Evolutionary conservation across 2,797 vertebrate species (phyloP), one percentile per base, ranked within the genome.

Genomic region (Bradypodion ventrale): DNA sequence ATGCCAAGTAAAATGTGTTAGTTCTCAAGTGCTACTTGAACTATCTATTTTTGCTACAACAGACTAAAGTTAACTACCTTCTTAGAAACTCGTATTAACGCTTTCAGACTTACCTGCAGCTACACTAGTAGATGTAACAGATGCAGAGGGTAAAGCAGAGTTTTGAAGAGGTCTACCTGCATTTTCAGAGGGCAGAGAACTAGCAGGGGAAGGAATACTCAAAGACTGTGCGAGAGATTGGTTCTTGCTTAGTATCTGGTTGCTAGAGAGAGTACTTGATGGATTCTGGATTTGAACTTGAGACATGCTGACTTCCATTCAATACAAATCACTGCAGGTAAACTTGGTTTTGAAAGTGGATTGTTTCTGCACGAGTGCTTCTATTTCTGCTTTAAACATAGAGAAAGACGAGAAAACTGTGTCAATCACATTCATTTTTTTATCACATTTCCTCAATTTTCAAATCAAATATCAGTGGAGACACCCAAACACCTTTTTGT

Each of bases 161-260:
- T 95, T 98, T 94, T 98, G 97, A 91, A 98, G 95, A 49, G 98
- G 98, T 96, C 98, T 97, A 94, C 98, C 97, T 95, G 98, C 98
- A 90, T 97, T 98, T 96, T 99, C 98, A 79, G 98, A 99, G 88
- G 97, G 97, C 88, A 98, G 95, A 81, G 97, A 96, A 94, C 97
- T 97, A 75, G 97, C 90, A 83, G 97, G 95, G 93, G 97, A 97
- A 86, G 98, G 98, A 94, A 99, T 98, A 95, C 98, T 98, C 96
- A 97, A 95, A 80, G 97, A 96, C 94, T 98, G 97, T 73, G 97
- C 96, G 85, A 97, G 97, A 87, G 97, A 91, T 88, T 95, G 93
- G 89, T 87, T 95, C 93, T 97, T 96, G 89, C 90, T 96, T 93
- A 97, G 87, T 92, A 98, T 95, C 81, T 97, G 96, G 93, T 94